phyloP scores from a whole-genome alignment of 2,888 invertebrate genomes.

The Ophion slaviceki region DNA sequence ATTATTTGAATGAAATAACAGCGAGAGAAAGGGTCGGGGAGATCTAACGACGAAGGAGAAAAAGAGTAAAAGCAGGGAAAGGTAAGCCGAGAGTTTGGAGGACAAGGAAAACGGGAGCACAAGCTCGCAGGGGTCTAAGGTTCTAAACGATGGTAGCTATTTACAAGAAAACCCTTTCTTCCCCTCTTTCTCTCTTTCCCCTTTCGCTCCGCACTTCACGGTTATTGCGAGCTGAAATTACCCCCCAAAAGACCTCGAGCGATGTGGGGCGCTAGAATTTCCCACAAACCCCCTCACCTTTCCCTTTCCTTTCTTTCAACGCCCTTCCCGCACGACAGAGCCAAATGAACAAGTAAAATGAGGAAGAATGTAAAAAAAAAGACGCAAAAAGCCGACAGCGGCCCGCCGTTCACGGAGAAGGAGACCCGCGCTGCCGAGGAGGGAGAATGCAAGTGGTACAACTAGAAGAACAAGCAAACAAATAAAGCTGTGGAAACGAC shows the following conservation, averaged over 20 bases:
- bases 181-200: constrained; percentile 9
- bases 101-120: constrained; percentile 35
- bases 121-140: constrained; percentile 40
- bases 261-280: constrained; percentile 32
- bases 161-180: constrained; percentile 53
- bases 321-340: not conserved
- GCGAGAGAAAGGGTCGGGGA: not conserved
- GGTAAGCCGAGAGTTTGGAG: no score
- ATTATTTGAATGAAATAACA: no score
- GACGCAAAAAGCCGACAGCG: no score
- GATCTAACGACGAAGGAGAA: not conserved
- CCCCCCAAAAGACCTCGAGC: constrained; percentile 40
- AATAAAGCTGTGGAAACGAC: constrained; percentile 66
- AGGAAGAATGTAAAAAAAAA: not conserved
- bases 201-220: constrained; percentile 9
- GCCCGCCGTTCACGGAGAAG: constrained; percentile 7
- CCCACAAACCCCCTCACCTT: not conserved
- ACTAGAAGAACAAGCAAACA: constrained; percentile 47
- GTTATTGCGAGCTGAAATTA: constrained; percentile 40
- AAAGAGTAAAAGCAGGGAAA: constrained; percentile 5
- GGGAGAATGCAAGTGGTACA: constrained; percentile 15
- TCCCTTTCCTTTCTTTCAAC: constrained; percentile 5
- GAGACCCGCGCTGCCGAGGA: constrained; percentile 44
- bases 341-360: constrained; percentile 43
- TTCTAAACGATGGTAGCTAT: constrained; percentile 58